A percentile compares a stretch with the other conserved stretches of the same genome.
These are phyloP conservation scores for Rhinoderma darwinii DNA, from an alignment of 2,113 vertebrate genomes.

Conservation along the genomic window DNA sequence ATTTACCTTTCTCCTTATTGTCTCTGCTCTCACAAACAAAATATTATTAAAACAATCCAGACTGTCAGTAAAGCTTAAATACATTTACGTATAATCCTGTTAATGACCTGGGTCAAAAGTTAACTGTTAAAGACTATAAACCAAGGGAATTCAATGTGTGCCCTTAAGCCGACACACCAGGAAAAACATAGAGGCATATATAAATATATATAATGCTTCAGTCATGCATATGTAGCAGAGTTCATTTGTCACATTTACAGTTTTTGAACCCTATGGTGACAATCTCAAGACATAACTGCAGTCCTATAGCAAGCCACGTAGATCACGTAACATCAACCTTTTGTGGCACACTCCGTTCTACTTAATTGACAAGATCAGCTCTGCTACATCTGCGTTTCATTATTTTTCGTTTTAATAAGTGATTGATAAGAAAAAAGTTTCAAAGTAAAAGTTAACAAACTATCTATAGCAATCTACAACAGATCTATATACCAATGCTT, in stretches of 20 bases:
- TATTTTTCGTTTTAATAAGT: neutral
- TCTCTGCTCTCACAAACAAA: constrained; percentile 79
- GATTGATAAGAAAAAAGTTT: too few relatives aligned
- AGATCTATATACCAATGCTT: too few relatives aligned
- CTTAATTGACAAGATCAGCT: neutral
- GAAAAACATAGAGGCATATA: constrained; percentile 62
- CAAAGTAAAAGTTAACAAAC: too few relatives aligned
- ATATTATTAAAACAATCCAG: constrained; percentile 84
- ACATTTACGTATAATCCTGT: constrained; percentile 86
- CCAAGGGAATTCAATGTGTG: constrained; percentile 78
- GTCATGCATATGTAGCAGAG: neutral
- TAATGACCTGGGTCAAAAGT: constrained; percentile 87
- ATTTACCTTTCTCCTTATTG: constrained; percentile 59
- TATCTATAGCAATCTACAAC: neutral
- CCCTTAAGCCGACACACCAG: constrained; percentile 73
- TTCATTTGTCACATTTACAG: neutral
- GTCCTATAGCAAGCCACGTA: neutral
- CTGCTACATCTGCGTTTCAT: neutral
- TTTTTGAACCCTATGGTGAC: neutral
- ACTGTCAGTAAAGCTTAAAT: constrained; percentile 86
- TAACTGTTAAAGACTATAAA: constrained; percentile 84
- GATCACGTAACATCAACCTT: neutral
- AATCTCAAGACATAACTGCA: neutral
- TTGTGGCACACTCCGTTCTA: neutral
- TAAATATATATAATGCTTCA: neutral